Evolutionary conservation across 2,113 vertebrate species (phyloP).

Genomic region (Colius striatus): DNA sequence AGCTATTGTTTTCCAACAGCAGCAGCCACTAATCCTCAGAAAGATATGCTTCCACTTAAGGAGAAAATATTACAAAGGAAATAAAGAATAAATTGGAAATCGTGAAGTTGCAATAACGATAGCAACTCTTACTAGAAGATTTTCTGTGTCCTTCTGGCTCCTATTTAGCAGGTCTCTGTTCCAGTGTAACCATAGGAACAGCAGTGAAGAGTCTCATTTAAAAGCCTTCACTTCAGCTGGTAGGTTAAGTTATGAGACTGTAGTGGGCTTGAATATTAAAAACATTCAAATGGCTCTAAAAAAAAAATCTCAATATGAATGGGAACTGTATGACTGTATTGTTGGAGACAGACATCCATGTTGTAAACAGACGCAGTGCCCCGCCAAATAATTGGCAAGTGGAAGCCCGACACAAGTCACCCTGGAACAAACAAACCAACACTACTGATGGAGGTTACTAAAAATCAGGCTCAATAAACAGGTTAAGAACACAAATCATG

Average conservation of each 20-base stretch:
- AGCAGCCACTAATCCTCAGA: neutral
- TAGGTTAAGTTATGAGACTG: slow-evolving; percentile 53
- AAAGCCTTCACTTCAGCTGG: slow-evolving; percentile 43
- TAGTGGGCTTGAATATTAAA: slow-evolving; percentile 49
- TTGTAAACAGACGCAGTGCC: neutral
- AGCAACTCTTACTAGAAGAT: neutral
- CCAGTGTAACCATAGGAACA: slow-evolving; percentile 70
- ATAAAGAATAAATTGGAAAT: slow-evolving; percentile 24
- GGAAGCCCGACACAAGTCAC: neutral
- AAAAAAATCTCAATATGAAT: neutral
- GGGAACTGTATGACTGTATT: neutral
- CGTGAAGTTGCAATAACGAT: slow-evolving; percentile 9
- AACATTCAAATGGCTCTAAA: neutral
- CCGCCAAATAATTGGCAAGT: neutral
- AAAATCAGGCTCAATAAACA: slow-evolving; percentile 3
- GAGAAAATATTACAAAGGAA: neutral
- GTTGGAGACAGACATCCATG: slow-evolving; percentile 35
- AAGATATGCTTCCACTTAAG: neutral
- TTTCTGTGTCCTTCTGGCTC: slow-evolving; percentile 14
- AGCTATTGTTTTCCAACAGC: neutral
- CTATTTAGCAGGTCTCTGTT: slow-evolving; percentile 37
- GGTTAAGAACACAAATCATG: slow-evolving; percentile 6
- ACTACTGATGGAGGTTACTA: neutral
- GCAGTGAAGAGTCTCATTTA: slow-evolving; percentile 41
- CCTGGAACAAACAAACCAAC: slow-evolving; percentile 8